phyloP scores from a whole-genome alignment of 2,113 vertebrate genomes.

The Catagonus wagneri region DNA sequence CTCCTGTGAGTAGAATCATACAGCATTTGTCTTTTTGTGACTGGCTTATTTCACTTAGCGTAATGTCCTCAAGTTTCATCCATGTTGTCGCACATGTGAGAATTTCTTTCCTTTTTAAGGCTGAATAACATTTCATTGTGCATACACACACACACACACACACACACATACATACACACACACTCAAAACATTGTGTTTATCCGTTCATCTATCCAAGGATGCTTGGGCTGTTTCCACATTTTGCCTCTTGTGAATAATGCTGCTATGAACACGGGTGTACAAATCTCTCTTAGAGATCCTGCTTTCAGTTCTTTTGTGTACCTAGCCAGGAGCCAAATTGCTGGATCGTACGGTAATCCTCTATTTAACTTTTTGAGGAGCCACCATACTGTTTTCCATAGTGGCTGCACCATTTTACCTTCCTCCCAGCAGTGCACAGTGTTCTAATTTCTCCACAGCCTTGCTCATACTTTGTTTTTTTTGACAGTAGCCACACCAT shows the following conservation, averaged over 20 bases:
- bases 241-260: not conserved
- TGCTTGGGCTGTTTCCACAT: not conserved
- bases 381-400: not conserved
- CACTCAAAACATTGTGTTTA: not conserved
- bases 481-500: not conserved
- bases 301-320: not conserved
- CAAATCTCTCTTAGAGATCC: not conserved
- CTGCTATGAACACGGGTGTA: not conserved
- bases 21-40: not conserved
- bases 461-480: not conserved
- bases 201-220: not conserved
- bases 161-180: too few species aligned
- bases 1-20: not conserved
- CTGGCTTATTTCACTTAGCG: not conserved
- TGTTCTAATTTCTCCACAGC: not conserved
- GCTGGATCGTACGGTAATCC: not conserved
- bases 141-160: too few species aligned
- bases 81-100: not conserved
- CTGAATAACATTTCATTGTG: not conserved
- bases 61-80: not conserved
- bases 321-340: not conserved
- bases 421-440: not conserved
- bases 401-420: not conserved
- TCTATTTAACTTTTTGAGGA: constrained; percentile 23
- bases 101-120: constrained; percentile 20